Conservation (phyloP, 2,888 invertebrate species). For the Mesorhabditis spiculigera region DNA sequence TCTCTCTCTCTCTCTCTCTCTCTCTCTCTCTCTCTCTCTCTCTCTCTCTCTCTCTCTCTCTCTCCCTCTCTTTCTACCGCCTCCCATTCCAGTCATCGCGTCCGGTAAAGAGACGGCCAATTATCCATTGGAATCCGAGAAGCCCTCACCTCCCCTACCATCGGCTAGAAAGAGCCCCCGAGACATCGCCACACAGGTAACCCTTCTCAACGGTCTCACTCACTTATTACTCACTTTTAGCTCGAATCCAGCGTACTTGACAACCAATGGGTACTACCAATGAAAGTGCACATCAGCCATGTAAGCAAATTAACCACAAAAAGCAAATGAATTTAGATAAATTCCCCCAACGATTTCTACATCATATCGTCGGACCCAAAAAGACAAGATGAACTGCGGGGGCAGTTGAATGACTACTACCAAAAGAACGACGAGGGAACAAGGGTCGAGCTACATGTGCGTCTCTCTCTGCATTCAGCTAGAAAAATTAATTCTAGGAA, state of each 20-base stretch:
- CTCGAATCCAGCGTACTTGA: background rate
- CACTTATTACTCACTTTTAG: background rate
- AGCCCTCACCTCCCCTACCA: background rate
- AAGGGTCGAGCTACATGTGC: background rate
- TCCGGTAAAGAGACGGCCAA: background rate
- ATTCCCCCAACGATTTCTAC: background rate
- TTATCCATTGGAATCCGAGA: background rate
- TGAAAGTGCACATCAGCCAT: background rate
- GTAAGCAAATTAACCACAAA: background rate
- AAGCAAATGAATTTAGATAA: background rate
- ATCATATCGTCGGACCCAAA: background rate
- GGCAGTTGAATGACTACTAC: background rate
- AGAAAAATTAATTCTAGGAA: conserved; percentile 24
- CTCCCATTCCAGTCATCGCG: conserved; percentile 8
- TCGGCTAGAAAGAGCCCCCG: background rate
- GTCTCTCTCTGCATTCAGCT: background rate
- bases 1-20: conserved; percentile 13
- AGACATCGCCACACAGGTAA: background rate
- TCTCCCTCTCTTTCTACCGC: background rate
- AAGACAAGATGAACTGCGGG: background rate
- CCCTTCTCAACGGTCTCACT: background rate
- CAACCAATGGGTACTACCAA: background rate
- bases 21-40: conserved; percentile 13
- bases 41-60: conserved; percentile 7
- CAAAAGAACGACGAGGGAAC: background rate